Conservation (phyloP, 2,797 vertebrate genomes). For the Numenius phaeopus region DNA sequence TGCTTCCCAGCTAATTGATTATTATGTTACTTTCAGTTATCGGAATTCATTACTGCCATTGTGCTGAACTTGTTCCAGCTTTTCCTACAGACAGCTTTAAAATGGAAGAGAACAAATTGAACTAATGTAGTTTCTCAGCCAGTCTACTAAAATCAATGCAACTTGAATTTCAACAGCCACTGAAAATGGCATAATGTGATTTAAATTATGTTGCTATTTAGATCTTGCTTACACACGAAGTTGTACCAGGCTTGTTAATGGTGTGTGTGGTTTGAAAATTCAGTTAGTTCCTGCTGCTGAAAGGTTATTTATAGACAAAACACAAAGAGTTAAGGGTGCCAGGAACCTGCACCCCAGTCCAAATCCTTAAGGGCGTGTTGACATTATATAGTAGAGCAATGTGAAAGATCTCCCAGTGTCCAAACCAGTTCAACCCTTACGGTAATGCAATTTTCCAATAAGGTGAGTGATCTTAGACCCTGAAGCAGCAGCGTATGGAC, state of each 20-base stretch:
- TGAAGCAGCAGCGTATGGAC: not conserved
- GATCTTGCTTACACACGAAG: not conserved
- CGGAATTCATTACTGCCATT: not conserved
- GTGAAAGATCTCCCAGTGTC: not conserved
- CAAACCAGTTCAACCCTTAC: not conserved
- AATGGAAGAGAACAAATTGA: not conserved
- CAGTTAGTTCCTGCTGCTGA: not conserved
- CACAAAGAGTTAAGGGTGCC: not conserved
- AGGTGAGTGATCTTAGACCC: not conserved
- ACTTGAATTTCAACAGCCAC: not conserved
- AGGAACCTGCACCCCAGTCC: not conserved
- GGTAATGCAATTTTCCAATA: not conserved
- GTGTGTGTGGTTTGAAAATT: not conserved
- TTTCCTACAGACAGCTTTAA: not conserved
- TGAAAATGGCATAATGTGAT: not conserved
- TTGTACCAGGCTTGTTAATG: not conserved
- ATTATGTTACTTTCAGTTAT: not conserved
- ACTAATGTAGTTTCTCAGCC: not conserved
- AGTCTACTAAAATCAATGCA: not conserved
- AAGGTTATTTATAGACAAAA: not conserved
- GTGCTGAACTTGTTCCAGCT: not conserved
- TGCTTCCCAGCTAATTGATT: not conserved
- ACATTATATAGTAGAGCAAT: not conserved
- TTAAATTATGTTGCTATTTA: not conserved
- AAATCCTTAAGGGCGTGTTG: not conserved